These are phyloP conservation scores for Mionectes macconnelli DNA, from an alignment of 2,113 vertebrate species.

Conservation along the genomic window DNA sequence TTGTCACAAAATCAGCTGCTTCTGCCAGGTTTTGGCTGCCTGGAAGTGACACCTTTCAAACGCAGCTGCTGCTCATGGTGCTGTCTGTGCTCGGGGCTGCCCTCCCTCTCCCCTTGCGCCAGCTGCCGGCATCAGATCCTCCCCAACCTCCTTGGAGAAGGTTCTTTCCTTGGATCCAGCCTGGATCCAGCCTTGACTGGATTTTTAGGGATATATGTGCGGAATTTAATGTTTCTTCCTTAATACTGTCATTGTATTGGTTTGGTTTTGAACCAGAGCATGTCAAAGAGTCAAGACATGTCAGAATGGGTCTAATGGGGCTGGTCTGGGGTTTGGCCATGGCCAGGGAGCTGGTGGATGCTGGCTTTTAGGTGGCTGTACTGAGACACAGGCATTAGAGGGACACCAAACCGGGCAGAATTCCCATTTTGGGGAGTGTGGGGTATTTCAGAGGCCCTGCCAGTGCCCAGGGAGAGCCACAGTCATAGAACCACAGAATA, in stretches of 20 bases:
- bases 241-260: rapidly evolving
- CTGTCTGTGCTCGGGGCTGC: not conserved
- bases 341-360: not conserved
- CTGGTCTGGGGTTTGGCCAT: rapidly evolving
- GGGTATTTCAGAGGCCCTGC: not conserved
- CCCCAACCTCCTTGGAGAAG: not conserved
- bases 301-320: rapidly evolving
- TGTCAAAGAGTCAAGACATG: not conserved
- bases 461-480: not conserved
- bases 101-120: not conserved
- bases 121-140: not conserved
- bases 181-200: not conserved
- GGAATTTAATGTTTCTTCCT: not conserved
- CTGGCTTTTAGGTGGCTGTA: not conserved
- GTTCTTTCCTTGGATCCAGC: not conserved
- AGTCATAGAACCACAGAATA: not conserved
- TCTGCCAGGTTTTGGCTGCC: slow-evolving; percentile 5
- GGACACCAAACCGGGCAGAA: rapidly evolving
- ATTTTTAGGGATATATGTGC: not conserved
- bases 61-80: not conserved
- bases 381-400: rapidly evolving
- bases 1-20: not conserved
- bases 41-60: slow-evolving; percentile 17
- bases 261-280: not conserved
- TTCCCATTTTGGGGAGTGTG: not conserved